Conservation (phyloP, 2,797 vertebrate species). For the Naso thynnoides region DNA sequence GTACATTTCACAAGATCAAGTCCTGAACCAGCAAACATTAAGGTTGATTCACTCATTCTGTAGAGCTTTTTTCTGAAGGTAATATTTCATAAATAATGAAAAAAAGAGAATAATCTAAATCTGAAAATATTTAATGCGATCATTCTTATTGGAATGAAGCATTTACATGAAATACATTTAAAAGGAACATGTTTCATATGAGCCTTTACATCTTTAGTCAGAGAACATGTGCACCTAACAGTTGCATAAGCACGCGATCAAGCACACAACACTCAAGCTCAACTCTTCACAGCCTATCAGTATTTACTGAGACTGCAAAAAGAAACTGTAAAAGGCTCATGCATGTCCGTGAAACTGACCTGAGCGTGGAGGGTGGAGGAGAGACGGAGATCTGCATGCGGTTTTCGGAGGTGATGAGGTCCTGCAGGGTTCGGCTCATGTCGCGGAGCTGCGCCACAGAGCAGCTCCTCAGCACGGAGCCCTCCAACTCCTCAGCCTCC, state of each 20-base stretch:
- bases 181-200: not conserved
- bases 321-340: not conserved
- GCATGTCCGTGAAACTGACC: constrained; percentile 74
- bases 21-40: not conserved
- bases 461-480: constrained; percentile 78
- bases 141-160: not conserved
- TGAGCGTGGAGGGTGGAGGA: constrained; percentile 82
- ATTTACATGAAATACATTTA: not conserved
- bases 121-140: not conserved
- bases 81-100: not conserved
- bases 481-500: constrained; percentile 83
- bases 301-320: not conserved
- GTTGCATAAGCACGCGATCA: too few relatives aligned
- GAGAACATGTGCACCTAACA: not conserved
- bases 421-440: constrained; percentile 83
- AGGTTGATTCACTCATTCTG: not conserved
- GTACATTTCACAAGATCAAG: not conserved
- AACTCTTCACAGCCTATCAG: not conserved
- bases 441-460: constrained; percentile 83
- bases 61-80: not conserved
- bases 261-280: not conserved
- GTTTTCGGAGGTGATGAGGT: constrained; percentile 82
- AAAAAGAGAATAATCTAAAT: not conserved
- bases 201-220: not conserved
- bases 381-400: constrained; percentile 78